Base-by-base conservation (phyloP, 2,797 vertebrate species). In the Setipinna tenuifilis region DNA sequence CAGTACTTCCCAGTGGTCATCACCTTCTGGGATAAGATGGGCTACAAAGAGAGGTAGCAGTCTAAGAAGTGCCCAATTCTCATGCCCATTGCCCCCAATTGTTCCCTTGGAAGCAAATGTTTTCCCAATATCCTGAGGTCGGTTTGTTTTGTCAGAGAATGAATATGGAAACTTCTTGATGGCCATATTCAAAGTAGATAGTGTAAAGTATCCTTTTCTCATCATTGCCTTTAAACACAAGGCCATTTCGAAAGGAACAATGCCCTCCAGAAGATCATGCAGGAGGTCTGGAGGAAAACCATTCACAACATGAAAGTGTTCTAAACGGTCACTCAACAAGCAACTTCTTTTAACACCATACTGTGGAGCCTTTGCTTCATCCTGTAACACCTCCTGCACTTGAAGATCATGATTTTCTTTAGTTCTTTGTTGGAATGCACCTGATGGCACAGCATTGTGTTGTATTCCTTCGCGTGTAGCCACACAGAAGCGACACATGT, bases 231-330 rank as follows among this genome's bases (percentile, higher is more conserved):
- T 59, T 59, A 59, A 59, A 59, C 58, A 59, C 58, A 85, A 59
- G 50, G 48, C 85, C 44, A 83, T 50, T 84, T 88, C 85, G 80
- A 31, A 12, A 2, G 85, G 83, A 61, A 88, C 84, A 35, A 88
- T 28, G 11, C 85, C 85, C 44, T 86, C 83, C 71, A 88, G 28
- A 71, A 85, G 41, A 81, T 87, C 28, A 28, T 86, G 83, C 17
- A 88, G 65, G 17, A 86, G 6, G 58, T 86, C 87, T 83, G 83
- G 85, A 0, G 85, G 80, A 41, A 82, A 85, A 23, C 85, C 85
- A 84, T 54, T n/a, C 6, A 88, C 44, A 86, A 83, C 84, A 81
- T 88, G 83, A 81, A 88, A 88, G 78, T 88, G 57, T 78, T 88
- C 44, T 83, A 84, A 80, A 25, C 44, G 84, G 35, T 65, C 86